Evolutionary conservation across 1,140 invertebrate genomes (phyloP), one percentile per base, ranked within the genome.

Genomic region (Drosophila kikkawai): DNA sequence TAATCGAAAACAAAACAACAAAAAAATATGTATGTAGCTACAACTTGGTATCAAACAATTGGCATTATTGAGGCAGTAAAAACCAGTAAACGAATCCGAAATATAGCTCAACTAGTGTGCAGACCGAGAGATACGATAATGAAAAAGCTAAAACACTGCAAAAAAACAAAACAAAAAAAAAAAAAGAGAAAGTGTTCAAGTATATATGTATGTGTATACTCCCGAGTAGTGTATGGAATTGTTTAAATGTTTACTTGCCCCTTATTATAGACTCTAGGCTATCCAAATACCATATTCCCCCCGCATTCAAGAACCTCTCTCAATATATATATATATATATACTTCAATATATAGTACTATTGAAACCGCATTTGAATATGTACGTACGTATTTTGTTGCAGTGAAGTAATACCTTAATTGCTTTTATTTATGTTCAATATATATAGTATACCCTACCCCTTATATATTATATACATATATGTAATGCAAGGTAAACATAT

Each of bases 171-270:
- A 39, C 9, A 37, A 63, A 36, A 17, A 29, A 57, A 22, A 50
- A 36, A 12, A 51, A 51, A 26, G 17, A 50, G 55, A 36, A 61
- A 81, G 66, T 75, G 64, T 79, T 70, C 41, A 69, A 80, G 55
- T 87, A 80, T 83, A 80, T 82, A 73, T 75, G 73, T 77, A 75
- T 68, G 80, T 80, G 79, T 88, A 80, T 87, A 78, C 68, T 75
- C 68, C 42, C 59, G 80, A 80, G 84, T 87, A 87, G 84, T 88
- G 84, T 84, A 88, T 87, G 80, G 55, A 88, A 70, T 88, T 83
- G 84, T 83, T 88, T 87, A 78, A 84, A 88, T 88, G 84, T 88
- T 50, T 83, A 80, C 61, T 80, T 82, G 80, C 80, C 73, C 74
- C 70, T 22, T 22, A 19, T 19, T 11, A 55, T 64, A 69, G 53